A percentile compares a stretch with the other conserved stretches of the same genome.
Conservation (phyloP, 2,113 vertebrate genomes). For the Platichthys flesus region DNA sequence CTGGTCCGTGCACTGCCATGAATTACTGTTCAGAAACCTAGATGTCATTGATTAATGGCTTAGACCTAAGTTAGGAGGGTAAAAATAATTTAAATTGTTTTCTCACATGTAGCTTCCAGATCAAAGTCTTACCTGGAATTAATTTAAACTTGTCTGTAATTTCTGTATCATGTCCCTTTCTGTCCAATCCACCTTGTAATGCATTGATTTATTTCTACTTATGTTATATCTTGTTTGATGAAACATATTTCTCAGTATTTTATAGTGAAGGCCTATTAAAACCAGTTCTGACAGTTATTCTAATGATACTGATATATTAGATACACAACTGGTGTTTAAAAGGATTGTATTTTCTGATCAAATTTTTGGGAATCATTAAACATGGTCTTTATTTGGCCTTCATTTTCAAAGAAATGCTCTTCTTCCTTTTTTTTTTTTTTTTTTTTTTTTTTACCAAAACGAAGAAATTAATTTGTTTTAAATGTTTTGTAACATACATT, state of each 20-base stretch:
- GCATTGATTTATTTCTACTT: slow-evolving; percentile 71
- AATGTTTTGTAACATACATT: not conserved
- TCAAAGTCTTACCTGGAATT: slow-evolving; percentile 71
- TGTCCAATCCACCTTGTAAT: slow-evolving; percentile 72
- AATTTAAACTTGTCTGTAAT: slow-evolving; percentile 76
- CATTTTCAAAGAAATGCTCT: slow-evolving; percentile 69
- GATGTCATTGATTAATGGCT: slow-evolving; percentile 40
- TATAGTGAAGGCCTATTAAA: slow-evolving; percentile 68
- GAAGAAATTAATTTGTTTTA: too few relatives aligned
- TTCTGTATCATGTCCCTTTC: slow-evolving; percentile 68
- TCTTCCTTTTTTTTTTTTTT: not conserved
- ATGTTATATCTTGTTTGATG: slow-evolving; percentile 70
- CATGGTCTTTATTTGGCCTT: slow-evolving; percentile 75
- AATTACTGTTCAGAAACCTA: slow-evolving; percentile 51
- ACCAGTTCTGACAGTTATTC: slow-evolving; percentile 60
- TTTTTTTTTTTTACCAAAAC: slow-evolving; percentile 1
- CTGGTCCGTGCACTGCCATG: slow-evolving; percentile 73
- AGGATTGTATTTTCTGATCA: slow-evolving; percentile 81
- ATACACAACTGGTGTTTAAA: slow-evolving; percentile 67
- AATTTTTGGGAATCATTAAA: slow-evolving; percentile 83
- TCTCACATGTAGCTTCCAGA: slow-evolving; percentile 68
- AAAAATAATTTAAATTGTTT: slow-evolving; percentile 54
- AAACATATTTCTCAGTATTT: slow-evolving; percentile 82
- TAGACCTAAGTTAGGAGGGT: slow-evolving; percentile 30
- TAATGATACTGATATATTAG: slow-evolving; percentile 60